Percentiles rank a stretch among this genome's conserved stretches.
phyloP scores from a whole-genome alignment of 1,140 invertebrate species.

The Danaus plexippus region DNA sequence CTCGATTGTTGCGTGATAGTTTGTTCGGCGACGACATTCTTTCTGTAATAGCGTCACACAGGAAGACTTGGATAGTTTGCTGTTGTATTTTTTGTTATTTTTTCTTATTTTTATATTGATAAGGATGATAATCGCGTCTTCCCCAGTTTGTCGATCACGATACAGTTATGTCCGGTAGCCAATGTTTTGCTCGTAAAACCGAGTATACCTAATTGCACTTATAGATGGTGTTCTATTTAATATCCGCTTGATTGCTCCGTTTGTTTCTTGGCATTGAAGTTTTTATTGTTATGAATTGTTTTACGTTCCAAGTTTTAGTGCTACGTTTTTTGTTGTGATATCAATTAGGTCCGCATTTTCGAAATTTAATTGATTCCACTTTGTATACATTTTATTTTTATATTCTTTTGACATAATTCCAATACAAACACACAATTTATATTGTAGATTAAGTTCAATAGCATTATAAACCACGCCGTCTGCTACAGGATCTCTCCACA shows the following conservation, averaged over 20 bases:
- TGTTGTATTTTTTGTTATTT: background rate
- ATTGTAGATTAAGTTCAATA: too few species aligned
- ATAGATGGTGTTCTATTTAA: slow-evolving; percentile 64
- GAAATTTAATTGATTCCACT: background rate
- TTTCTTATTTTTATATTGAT: slow-evolving; percentile 14
- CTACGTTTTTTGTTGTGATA: slow-evolving; percentile 17
- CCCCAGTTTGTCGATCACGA: slow-evolving; percentile 4
- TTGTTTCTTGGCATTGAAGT: slow-evolving; percentile 39
- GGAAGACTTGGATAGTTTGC: slow-evolving; percentile 30
- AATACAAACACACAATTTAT: too few species aligned
- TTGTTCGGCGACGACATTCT: slow-evolving; percentile 11
- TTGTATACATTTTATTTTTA: too few species aligned
- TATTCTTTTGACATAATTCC: too few species aligned
- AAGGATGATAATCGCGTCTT: slow-evolving; percentile 22
- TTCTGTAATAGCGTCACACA: slow-evolving; percentile 39
- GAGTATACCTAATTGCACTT: slow-evolving; percentile 52
- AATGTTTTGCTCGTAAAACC: slow-evolving; percentile 61
- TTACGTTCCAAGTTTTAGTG: slow-evolving; percentile 26
- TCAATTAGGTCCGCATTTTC: slow-evolving; percentile 12
- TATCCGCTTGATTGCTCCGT: slow-evolving; percentile 54
- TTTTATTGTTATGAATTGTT: slow-evolving; percentile 66
- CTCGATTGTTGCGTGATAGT: slow-evolving; percentile 18
- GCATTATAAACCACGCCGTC: too few species aligned
- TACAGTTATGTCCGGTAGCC: slow-evolving; percentile 25
- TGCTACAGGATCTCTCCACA: too few species aligned